Base-by-base conservation (phyloP, 2,888 invertebrate species). In the Brachyptera putata region DNA sequence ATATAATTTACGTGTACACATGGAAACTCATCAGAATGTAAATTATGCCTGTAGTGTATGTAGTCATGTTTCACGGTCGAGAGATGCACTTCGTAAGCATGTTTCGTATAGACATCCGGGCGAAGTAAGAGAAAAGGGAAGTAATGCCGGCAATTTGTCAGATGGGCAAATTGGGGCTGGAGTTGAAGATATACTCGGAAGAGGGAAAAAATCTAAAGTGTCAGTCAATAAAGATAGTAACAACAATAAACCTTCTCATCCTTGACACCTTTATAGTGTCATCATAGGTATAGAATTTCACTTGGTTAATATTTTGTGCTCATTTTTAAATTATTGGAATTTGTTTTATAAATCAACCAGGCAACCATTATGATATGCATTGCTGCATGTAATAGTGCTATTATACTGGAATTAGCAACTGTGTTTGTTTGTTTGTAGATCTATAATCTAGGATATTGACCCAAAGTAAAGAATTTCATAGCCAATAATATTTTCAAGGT, bases 11-110 rank as follows among this genome's bases (percentile, higher is more conserved):
- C 81, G 92, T 62, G 92, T 93, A 62, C 93, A 93, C 70, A 86
- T 93, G 84, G 93, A 93, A 71, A 92, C 92, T 18, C 93, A 93
- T 74, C 89, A 91, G 70, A 92, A 92, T 66, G 85, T 90, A 53
- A 84, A 91, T 26, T 91, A 93, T 74, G 91, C 91, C 30, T 93
- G 93, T 71, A 84, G 86, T 64, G 89, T 91, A 0, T 93, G 93
- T 75, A 85, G 86, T 1, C 93, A 93, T 73, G 91, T 93, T 37
- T 92, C 91, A 39, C 81, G 92, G 63, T 92, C 91, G 57, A 80
- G 92, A 62, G 93, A 93, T 73, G 93, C 93, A 25, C 76, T 93
- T 57, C 78, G 93, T 64, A 93, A 93, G 73, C 93, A 93, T 72
- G 91, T 93, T 39, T 91, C 92, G 0, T 93, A 93, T 70, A 76